phyloP scores from a whole-genome alignment of 2,797 vertebrate species.

The Euthynnus affinis region DNA sequence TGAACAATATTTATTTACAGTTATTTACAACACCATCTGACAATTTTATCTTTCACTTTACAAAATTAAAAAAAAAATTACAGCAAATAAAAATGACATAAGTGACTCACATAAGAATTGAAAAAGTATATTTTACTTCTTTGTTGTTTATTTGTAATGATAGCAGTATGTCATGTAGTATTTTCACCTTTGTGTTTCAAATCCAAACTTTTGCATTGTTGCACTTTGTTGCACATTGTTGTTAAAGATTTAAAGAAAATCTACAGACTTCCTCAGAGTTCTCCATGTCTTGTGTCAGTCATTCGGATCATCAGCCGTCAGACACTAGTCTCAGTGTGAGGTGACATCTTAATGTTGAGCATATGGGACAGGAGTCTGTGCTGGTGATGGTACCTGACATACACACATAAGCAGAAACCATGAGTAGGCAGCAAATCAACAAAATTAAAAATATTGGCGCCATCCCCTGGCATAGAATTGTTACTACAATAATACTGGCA shows the following conservation, averaged over 20 bases:
- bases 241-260: neutral
- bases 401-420: constrained; percentile 30
- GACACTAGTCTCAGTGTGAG: constrained; percentile 89
- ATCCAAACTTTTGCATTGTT: neutral
- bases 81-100: neutral
- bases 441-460: constrained; percentile 15
- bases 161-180: no score
- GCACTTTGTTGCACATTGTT: no score
- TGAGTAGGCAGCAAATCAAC: neutral
- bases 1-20: constrained; percentile 37
- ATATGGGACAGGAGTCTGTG: constrained; percentile 82
- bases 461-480: constrained; percentile 35
- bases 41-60: constrained; percentile 4
- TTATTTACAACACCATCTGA: constrained; percentile 47
- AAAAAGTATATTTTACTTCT: neutral
- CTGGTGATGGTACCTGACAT: constrained; percentile 85
- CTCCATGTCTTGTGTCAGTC: neutral
- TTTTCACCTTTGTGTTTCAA: neutral
- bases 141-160: neutral
- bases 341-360: constrained; percentile 73
- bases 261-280: neutral
- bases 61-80: constrained; percentile 18
- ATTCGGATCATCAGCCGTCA: constrained; percentile 35
- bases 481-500: constrained; percentile 32
- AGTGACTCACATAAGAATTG: neutral